A percentile compares a stretch with the other conserved stretches of the same genome.
Evolutionary conservation across 2,888 invertebrate species (phyloP).

Genomic region (Saturnia japonica): DNA sequence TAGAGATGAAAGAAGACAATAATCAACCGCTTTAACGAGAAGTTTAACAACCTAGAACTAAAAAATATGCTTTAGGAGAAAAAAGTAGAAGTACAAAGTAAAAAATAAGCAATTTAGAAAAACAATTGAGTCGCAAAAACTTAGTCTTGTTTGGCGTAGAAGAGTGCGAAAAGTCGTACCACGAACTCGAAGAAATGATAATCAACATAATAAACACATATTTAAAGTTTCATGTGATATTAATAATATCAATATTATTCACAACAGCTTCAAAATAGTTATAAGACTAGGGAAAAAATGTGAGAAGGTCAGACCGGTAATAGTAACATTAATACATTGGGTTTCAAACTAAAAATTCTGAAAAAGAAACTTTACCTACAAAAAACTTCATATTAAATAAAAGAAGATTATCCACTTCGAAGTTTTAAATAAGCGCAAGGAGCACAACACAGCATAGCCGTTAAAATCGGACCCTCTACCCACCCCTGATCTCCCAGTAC

Average conservation of each 20-base stretch:
- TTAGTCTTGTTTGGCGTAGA: too few relatives aligned
- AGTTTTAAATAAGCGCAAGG: constrained; percentile 20
- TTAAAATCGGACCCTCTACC: not conserved
- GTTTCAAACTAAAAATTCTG: constrained; percentile 18
- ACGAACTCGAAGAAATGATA: constrained; percentile 38
- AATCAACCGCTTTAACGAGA: too few relatives aligned
- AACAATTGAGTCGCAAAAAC: too few relatives aligned
- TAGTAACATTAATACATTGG: constrained; percentile 23
- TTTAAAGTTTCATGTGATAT: constrained; percentile 27
- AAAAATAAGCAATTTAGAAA: too few relatives aligned
- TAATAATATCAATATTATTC: too few relatives aligned
- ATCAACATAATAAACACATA: constrained; percentile 31
- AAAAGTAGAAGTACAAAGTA: too few relatives aligned
- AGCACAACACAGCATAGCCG: constrained; percentile 8
- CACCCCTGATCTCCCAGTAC: constrained; percentile 8
- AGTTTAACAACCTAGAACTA: too few relatives aligned
- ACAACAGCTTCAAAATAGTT: constrained; percentile 28
- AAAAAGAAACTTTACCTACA: constrained; percentile 15
- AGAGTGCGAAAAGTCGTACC: too few relatives aligned
- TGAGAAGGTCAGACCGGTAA: constrained; percentile 28
- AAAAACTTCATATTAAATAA: constrained; percentile 17
- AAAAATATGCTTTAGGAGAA: too few relatives aligned
- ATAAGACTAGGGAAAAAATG: constrained; percentile 32
- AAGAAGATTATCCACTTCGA: constrained; percentile 19
- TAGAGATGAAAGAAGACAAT: too few relatives aligned